Percentiles rank a stretch among this genome's conserved stretches.
Conservation (phyloP, 1,140 invertebrate species). For the Glossosoma conforme region DNA sequence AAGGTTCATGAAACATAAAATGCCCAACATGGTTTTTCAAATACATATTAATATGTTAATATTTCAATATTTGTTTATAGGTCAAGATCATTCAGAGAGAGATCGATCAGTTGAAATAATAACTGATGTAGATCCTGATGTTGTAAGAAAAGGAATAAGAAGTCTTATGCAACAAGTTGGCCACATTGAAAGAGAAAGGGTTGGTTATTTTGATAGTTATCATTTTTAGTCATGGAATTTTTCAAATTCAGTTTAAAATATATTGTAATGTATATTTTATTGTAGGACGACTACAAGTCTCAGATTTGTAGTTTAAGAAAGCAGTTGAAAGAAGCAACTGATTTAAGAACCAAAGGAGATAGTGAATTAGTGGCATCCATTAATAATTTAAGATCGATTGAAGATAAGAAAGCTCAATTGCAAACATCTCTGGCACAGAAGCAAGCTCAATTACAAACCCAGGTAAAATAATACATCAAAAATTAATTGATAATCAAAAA, state of each 20-base stretch:
- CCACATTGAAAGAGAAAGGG: conserved; percentile 78
- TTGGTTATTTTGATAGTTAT: conserved; percentile 35
- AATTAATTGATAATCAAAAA: conserved; percentile 1
- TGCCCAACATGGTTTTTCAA: too few species aligned
- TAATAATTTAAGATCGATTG: conserved; percentile 57
- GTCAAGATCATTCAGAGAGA: conserved; percentile 53
- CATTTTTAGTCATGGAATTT: background rate
- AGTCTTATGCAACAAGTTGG: conserved; percentile 87
- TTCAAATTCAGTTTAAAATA: background rate
- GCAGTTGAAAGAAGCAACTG: conserved; percentile 66
- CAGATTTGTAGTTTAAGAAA: conserved; percentile 63
- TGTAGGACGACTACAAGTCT: conserved; percentile 70
- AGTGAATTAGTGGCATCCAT: conserved; percentile 60
- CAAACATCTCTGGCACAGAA: conserved; percentile 69
- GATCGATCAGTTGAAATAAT: conserved; percentile 44
- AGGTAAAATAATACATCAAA: conserved; percentile 40
- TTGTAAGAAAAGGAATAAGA: conserved; percentile 77
- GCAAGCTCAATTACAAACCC: conserved; percentile 59
- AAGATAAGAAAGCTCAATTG: conserved; percentile 71
- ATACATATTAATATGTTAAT: too few species aligned
- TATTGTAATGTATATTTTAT: conserved; percentile 2
- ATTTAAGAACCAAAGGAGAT: conserved; percentile 64
- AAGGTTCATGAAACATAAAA: too few species aligned
- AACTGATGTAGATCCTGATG: conserved; percentile 80
- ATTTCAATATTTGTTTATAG: conserved; percentile 14